Base-by-base conservation (phyloP, 2,113 vertebrate species). In the Percina caprodes region DNA sequence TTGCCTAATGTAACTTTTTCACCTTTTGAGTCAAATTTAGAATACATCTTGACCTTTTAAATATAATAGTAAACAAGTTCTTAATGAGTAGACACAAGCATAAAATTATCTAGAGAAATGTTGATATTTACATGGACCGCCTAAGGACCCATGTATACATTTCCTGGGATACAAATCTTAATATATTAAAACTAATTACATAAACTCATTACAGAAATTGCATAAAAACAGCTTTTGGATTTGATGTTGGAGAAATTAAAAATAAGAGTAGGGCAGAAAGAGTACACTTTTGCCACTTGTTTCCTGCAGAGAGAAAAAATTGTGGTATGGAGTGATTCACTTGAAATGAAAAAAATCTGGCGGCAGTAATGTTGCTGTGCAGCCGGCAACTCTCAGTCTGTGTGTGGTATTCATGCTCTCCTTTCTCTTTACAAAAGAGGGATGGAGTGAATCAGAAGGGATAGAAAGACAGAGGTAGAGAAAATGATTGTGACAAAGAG, bases 321-420 rank as follows among this genome's bases (percentile, higher is more conserved):
- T 62, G 30, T 78, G 63, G 51, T 49, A 42, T 42, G 52, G 23
- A 79, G 66, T 70, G 91, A 88, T 86, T 90, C 82, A 93, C 81
- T 92, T 69, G 79, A 92, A 82, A 92, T 81, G 88, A 88, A 93
- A 94, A 93, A 91, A 89, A 89, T 93, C 84, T 92, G 87, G 88
- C 78, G 70, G 86, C 83, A 74, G 89, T 77, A 83, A 89, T 52
- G 74, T 80, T 93, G 85, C 82, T 76, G 80, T 75, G 84, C 88
- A 88, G 89, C 56, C 70, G 56, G 80, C 86, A 91, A 92, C 61
- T 92, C 86, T 83, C 68, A 90, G 93, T 82, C 93, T 95, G 94
- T 94, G 95, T 95, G 94, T 95, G 95, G 94, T 83, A 94, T 94
- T 94, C 82, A 85, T 85, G 86, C 71, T 84, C 77, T 79, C 69